Evolutionary conservation across 2,113 vertebrate species (phyloP), one percentile per base, ranked within the genome.

Genomic region (Nestor notabilis): DNA sequence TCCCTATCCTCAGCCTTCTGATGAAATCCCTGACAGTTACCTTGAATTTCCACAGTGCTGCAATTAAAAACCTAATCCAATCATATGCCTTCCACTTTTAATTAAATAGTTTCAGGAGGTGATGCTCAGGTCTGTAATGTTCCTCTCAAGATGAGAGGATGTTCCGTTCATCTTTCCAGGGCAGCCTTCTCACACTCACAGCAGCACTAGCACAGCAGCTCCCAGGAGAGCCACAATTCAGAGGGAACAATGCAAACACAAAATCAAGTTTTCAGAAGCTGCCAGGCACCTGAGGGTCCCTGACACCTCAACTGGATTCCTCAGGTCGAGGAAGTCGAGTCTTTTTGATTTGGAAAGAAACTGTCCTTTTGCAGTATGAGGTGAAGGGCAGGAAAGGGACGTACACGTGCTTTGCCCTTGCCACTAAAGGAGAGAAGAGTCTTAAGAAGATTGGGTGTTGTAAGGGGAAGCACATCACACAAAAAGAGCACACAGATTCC

Each of bases 11-110:
- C 76, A 39, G 13, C 31, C 12, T 18, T 78, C 79, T 87, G 82
- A 83, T 70, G 68, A 88, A 95, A 91, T 64, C 53, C 31, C 43
- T 81, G 44, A 82, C 39, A 52, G 50, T 61, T 83, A 55, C 13
- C n/a, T 74, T 61, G 15, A 71, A 79, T 94, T 86, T 92, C 46
- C 49, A 43, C 35, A 65, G 65, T 20, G n/a, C 27, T 83, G 21
- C 50, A 93, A 56, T 68, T 68, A 12, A 76, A 74, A 55, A 52
- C 53, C 2, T 9, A 14, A 46, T 5, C 19, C 13, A 70, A 28
- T 15, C 14, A 17, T 17, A 46, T 8, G 20, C 7, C 69, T 50
- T 70, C 65, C 56, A 25, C 17, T 87, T 90, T 68, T 46, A 82
- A 79, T 70, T 81, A 66, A 84, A 64, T 2, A 5, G 2, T 8